Evolutionary conservation across 1,140 invertebrate genomes (phyloP).

Genomic region (Zelostemma sp.): DNA sequence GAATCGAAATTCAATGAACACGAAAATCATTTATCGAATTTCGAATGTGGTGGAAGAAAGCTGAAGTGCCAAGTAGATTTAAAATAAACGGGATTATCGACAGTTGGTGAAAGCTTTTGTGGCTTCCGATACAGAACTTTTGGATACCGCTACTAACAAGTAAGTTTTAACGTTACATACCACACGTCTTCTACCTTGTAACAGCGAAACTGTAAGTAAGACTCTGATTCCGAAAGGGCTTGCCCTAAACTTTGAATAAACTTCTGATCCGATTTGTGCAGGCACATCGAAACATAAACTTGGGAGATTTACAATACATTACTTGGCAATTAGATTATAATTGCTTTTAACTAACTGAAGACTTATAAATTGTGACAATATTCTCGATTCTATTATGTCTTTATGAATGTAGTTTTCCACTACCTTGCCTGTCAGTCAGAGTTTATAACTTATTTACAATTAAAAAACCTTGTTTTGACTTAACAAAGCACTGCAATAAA

Average conservation of each 20-base stretch:
- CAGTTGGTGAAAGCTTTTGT: constrained; percentile 52
- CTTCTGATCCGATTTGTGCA: background rate
- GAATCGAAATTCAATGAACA: no score
- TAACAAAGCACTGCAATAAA: no score
- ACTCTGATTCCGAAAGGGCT: constrained; percentile 19
- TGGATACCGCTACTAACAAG: constrained; percentile 17
- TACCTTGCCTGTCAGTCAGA: background rate
- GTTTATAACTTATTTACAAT: background rate
- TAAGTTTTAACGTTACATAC: constrained; percentile 33
- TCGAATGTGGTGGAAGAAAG: no score
- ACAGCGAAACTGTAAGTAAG: constrained; percentile 30
- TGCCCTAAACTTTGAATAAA: constrained; percentile 21
- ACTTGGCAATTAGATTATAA: no score
- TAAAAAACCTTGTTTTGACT: background rate
- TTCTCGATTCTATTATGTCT: no score
- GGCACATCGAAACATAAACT: background rate
- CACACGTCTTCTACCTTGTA: constrained; percentile 18
- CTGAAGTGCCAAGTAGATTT: constrained; percentile 41
- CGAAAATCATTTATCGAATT: no score
- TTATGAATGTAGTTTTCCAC: no score
- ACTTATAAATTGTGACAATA: no score
- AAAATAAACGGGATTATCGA: constrained; percentile 42
- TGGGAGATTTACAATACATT: no score
- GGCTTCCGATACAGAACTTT: constrained; percentile 42
- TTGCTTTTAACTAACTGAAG: no score